These are phyloP conservation scores for Drosophila neoperkinsi DNA, from an alignment of 2,888 invertebrate species.

Conservation along the genomic window DNA sequence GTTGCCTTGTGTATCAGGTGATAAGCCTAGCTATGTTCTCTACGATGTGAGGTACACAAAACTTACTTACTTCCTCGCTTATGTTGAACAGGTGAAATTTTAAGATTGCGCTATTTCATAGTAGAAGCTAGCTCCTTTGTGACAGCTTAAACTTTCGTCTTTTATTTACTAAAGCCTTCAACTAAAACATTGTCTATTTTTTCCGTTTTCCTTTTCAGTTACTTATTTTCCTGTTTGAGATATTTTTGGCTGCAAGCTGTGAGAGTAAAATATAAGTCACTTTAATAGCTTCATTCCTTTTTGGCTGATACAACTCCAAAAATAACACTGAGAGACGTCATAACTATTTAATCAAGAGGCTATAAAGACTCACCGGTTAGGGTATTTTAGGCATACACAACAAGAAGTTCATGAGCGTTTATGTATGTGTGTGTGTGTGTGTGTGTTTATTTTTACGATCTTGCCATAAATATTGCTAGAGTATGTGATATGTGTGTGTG, in stretches of 20 bases:
- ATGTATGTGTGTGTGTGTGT: too few species aligned
- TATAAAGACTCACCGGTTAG: conserved; percentile 3
- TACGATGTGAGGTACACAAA: too few species aligned
- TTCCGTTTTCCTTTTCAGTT: not conserved
- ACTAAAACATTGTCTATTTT: not conserved
- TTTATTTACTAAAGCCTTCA: not conserved
- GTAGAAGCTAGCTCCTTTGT: not conserved
- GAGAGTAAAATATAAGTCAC: not conserved
- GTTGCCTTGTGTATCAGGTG: too few species aligned
- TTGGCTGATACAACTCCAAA: not conserved
- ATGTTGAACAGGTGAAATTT: too few species aligned
- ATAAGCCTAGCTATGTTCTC: too few species aligned
- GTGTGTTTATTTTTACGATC: conserved; percentile 14
- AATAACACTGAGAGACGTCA: not conserved
- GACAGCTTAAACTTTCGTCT: too few species aligned
- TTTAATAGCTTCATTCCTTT: not conserved
- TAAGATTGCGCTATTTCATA: too few species aligned
- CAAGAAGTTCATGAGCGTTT: conserved; percentile 13
- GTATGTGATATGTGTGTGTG: conserved; percentile 26
- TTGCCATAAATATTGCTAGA: conserved; percentile 45
- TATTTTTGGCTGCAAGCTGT: not conserved
- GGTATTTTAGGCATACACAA: conserved; percentile 13
- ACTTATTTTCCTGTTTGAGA: not conserved
- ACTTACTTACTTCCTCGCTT: too few species aligned
- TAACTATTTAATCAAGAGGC: not conserved